Evolutionary conservation across 2,888 invertebrate species (phyloP), one percentile per base, ranked within the genome.

Genomic region (Diaperis boleti): DNA sequence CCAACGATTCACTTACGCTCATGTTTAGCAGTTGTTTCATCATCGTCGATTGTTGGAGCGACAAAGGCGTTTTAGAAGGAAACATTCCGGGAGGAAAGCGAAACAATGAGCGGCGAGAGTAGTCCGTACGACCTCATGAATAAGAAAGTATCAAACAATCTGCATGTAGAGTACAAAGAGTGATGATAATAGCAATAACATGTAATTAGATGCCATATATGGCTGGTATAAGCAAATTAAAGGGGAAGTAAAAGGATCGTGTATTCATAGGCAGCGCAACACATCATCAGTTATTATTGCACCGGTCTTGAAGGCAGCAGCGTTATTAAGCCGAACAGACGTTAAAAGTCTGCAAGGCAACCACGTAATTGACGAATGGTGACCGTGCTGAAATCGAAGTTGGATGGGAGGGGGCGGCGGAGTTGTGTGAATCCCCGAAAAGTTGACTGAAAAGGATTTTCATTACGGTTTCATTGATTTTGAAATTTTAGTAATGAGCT

Each of bases 181-280:
- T 64, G 66, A 69, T 64, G 62, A 64, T 69, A 67, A 69, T 59
- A 44, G 62, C 64, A 69, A 69, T 69, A 67, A 68, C 68, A 44
- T 69, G 62, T 69, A 69, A 69, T 69, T 68, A 69, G 65, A 42
- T 62, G 52, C 69, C 68, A 33, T 69, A 69, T 67, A 69, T 62
- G 67, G 69, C 10, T 17, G 35, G 62, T 49, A 59, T 68, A 67
- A 67, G 68, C 66, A 69, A 68, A 69, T 69, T 69, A 67, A 68
- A 68, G 67, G 67, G 61, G 57, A 68, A 64, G 62, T 62, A 66
- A 69, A 65, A 65, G 56, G 52, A 69, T 65, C 61, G 54, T 64
- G 55, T 62, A 64, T 55, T 66, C 62, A 62, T 61, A 56, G 64
- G 64, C 61, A 50, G 59, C 61, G 65, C 64, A 62, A 60, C 65